These are phyloP conservation scores for Bibio marci DNA, from an alignment of 2,888 invertebrate species.

Conservation along the genomic window DNA sequence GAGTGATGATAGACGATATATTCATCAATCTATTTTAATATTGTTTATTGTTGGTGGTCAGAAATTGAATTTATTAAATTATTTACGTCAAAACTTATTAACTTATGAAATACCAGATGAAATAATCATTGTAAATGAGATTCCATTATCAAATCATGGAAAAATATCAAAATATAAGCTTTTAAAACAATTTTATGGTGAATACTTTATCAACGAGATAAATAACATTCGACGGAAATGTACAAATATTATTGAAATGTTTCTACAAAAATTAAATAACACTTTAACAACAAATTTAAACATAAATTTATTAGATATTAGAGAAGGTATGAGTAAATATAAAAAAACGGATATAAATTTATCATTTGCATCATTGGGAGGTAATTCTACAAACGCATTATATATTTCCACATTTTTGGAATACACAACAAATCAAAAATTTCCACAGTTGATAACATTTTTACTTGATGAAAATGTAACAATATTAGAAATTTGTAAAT, in stretches of 20 bases:
- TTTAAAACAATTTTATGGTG: conserved; percentile 14
- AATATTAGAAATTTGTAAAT: conserved; percentile 20
- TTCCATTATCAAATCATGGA: conserved; percentile 51
- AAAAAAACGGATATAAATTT: conserved; percentile 14
- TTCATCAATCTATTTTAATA: conserved; percentile 1
- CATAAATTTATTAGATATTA: too few species aligned
- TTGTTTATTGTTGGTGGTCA: not conserved
- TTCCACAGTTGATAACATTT: conserved; percentile 35
- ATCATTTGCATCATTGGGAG: conserved; percentile 45
- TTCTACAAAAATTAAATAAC: too few species aligned
- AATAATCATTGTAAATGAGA: conserved; percentile 36
- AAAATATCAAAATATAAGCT: conserved; percentile 40
- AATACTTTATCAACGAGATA: not conserved
- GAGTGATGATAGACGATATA: conserved; percentile 26
- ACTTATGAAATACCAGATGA: conserved; percentile 45
- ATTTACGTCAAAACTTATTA: conserved; percentile 30
- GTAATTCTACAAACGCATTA: conserved; percentile 52
- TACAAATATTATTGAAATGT: not conserved
- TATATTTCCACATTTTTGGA: conserved; percentile 42
- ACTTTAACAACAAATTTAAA: too few species aligned
- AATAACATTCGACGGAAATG: not conserved
- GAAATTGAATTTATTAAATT: conserved; percentile 11
- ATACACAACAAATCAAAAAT: conserved; percentile 25
- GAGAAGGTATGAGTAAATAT: too few species aligned
- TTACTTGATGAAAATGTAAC: conserved; percentile 33